Evolutionary conservation across 2,113 vertebrate species (phyloP).

Genomic region (Marmota monax): DNA sequence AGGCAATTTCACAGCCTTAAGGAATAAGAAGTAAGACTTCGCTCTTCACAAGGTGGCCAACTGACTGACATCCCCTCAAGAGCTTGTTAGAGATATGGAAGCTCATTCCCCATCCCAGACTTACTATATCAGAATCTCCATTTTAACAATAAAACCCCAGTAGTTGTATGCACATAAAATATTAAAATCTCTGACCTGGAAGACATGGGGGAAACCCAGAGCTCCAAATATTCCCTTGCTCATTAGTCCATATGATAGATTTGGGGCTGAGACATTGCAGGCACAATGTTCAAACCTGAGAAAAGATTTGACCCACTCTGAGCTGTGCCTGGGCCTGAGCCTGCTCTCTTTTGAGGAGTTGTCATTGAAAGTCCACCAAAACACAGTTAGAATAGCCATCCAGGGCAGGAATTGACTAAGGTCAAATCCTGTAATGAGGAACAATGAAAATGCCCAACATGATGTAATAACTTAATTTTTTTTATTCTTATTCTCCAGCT

Average conservation of each 20-base stretch:
- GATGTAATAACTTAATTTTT: neutral
- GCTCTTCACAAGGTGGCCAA: neutral
- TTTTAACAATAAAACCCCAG: neutral
- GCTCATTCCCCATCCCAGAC: neutral
- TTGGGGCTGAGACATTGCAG: neutral
- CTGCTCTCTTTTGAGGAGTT: neutral
- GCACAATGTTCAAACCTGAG: neutral
- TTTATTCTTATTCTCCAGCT: neutral
- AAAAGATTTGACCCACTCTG: neutral
- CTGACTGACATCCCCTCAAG: neutral
- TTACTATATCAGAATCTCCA: neutral
- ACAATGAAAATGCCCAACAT: neutral
- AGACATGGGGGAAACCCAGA: neutral
- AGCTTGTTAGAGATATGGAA: conserved; percentile 31
- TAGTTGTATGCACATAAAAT: neutral
- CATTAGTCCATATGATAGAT: neutral
- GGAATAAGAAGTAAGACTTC: neutral
- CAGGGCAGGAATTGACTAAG: neutral
- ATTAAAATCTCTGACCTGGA: neutral
- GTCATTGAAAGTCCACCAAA: neutral
- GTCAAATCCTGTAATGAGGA: neutral
- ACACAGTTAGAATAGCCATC: neutral
- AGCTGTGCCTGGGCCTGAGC: neutral
- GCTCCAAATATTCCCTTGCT: neutral
- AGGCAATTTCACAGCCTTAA: conserved; percentile 35